phyloP scores from a whole-genome alignment of 2,797 vertebrate genomes.

The Salmo trutta region DNA sequence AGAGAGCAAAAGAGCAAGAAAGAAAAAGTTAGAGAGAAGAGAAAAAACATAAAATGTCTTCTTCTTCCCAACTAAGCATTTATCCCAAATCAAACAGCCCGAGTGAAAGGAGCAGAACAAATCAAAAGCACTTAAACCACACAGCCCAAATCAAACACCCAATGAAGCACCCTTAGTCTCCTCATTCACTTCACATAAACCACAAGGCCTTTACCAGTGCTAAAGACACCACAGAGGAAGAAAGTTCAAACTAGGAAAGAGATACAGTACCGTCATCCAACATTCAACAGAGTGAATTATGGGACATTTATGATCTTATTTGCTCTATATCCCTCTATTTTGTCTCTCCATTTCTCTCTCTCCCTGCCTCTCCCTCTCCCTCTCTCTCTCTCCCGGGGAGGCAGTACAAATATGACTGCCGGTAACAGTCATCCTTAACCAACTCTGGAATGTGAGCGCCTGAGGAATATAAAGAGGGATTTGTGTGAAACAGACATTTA shows the following conservation, averaged over 20 bases:
- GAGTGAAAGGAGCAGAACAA: constrained; percentile 61
- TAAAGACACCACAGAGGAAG: constrained; percentile 1
- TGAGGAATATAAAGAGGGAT: not conserved
- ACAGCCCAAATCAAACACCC: constrained; percentile 53
- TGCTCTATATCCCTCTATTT: not conserved
- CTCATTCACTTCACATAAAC: constrained; percentile 46
- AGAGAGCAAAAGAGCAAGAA: constrained; percentile 2
- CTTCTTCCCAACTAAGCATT: constrained; percentile 53
- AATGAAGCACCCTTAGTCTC: constrained; percentile 55
- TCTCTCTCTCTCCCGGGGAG: not conserved
- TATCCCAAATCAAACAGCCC: constrained; percentile 62
- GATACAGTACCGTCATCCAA: not conserved
- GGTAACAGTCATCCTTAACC: not conserved
- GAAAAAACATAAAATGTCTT: constrained; percentile 44
- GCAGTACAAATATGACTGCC: not conserved
- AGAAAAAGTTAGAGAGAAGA: constrained; percentile 35
- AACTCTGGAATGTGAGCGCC: not conserved
- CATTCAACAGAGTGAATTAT: not conserved
- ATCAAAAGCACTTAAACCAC: constrained; percentile 58
- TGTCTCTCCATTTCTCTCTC: not conserved
- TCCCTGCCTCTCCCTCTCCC: not conserved
- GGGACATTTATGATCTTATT: not conserved
- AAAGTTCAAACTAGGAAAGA: not conserved
- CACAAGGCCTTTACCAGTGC: not conserved
- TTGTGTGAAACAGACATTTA: not conserved